Evolutionary conservation across 35 echinoderm and acorn worm genomes (phyloP), one percentile per base, ranked within the genome.

Genomic region (Ophiothrix spiculata): DNA sequence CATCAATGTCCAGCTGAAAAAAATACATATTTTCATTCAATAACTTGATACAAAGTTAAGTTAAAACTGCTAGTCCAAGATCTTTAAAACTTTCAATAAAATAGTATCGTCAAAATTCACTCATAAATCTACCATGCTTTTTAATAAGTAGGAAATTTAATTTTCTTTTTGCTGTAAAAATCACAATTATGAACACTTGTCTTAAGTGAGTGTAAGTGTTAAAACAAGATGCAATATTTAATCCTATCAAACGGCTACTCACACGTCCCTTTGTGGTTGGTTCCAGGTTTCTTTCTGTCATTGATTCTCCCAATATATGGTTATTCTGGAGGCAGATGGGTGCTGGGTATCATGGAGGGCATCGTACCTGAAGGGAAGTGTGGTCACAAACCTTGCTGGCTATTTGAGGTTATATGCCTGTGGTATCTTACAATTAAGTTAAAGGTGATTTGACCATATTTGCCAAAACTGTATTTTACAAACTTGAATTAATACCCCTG

Each of bases 111-210:
- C 25, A n/a, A 25, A 28, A 15, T 69, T 69, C 1, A 25, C 8
- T 69, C 29, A 69, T 69, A 25, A 69, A 69, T 69, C 23, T n/a
- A 69, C 60, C 23, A n/a, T 69, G 60, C 16, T 69, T 6, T 6
- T 25, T 69, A 28, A 69, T 69, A 15, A n/a, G n/a, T 28, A 69
- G 60, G 60, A 69, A 69, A 69, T 69, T 69, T 69, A n/a, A 69
- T 69, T 69, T 69, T 69, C 60, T 28, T 15, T 69, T 15, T 69
- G 23, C 25, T 69, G 60, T 25, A 69, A 10, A 25, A 69, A 69
- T 69, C 60, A n/a, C 60, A 69, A 69, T 69, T 69, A 69, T 4
- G 60, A 69, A 69, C 60, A 69, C 60, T 69, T 69, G 60, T 69
- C 8, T 25, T 69, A 2, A 25, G 16, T 28, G 29, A 69, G 29